A percentile compares a stretch with the other conserved stretches of the same genome.
Conservation (phyloP, 2,113 vertebrate genomes). For the Gymnobelideus leadbeateri region DNA sequence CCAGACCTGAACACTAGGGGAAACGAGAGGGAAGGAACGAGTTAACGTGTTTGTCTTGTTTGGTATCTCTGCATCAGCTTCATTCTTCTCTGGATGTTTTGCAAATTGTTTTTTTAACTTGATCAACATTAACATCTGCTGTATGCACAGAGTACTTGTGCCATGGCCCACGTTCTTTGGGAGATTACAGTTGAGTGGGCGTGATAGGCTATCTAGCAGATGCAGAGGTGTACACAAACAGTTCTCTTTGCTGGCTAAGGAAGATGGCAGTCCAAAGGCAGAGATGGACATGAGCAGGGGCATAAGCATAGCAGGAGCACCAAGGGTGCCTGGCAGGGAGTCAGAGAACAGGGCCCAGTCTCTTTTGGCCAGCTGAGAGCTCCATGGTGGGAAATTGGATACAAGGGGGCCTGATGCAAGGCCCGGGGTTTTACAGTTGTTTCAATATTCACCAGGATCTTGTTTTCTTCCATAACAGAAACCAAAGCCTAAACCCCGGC, state of each 20-base stretch:
- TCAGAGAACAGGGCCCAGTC: not conserved
- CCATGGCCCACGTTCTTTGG: not conserved
- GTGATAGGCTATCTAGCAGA: not conserved
- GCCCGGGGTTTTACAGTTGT: not conserved
- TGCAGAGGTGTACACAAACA: not conserved
- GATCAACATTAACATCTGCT: not conserved
- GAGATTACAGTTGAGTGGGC: not conserved
- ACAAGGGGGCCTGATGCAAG: not conserved
- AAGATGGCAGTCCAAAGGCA: not conserved
- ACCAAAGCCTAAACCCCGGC: slow-evolving; percentile 91
- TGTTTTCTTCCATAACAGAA: slow-evolving; percentile 85
- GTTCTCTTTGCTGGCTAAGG: not conserved
- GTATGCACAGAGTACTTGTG: not conserved
- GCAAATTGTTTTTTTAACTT: not conserved
- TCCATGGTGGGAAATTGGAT: not conserved
- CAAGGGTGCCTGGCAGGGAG: not conserved
- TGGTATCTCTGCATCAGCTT: slow-evolving; percentile 22
- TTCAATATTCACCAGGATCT: slow-evolving; percentile 8
- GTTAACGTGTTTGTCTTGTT: slow-evolving; percentile 5
- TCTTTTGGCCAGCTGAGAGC: not conserved
- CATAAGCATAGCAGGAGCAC: not conserved
- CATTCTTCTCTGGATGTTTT: not conserved
- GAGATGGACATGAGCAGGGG: not conserved
- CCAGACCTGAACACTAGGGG: slow-evolving; percentile 19
- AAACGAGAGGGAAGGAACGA: slow-evolving; percentile 8